Conservation (phyloP, 2,797 vertebrate genomes). For the Monodelphis domestica region DNA sequence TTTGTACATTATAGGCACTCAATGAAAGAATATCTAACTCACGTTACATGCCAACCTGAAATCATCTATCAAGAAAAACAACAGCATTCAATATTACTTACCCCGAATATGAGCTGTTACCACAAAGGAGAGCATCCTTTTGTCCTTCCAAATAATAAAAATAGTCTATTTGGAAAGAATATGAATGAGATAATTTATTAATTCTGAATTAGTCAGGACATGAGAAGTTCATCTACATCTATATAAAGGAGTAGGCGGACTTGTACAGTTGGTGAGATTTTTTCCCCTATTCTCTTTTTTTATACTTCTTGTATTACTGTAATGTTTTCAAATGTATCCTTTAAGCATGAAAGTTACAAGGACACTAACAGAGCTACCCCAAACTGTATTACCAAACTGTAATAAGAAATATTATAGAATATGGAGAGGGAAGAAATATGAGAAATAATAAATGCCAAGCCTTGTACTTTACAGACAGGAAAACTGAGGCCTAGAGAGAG, state of each 20-base stretch:
- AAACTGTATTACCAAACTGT: too few relatives aligned
- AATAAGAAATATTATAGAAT: background rate
- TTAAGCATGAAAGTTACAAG: too few relatives aligned
- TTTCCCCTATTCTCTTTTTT: background rate
- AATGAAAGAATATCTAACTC: background rate
- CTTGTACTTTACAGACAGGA: background rate
- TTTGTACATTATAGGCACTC: background rate
- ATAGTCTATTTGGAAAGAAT: conserved; percentile 70
- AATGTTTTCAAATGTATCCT: too few relatives aligned
- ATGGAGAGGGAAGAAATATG: background rate
- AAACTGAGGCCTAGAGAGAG: background rate
- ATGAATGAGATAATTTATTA: conserved; percentile 15
- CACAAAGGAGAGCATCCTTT: conserved; percentile 88
- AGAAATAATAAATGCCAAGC: background rate
- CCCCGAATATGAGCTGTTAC: conserved; percentile 86
- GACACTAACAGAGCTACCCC: too few relatives aligned
- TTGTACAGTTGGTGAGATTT: background rate
- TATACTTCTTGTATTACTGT: background rate
- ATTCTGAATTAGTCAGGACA: background rate
- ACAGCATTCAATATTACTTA: conserved; percentile 73
- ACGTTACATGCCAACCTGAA: background rate
- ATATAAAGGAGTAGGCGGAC: background rate
- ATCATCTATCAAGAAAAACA: background rate
- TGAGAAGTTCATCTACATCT: background rate
- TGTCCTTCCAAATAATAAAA: conserved; percentile 79